Evolutionary conservation across 2,797 vertebrate genomes (phyloP).

Genomic region (Glossophaga mutica): DNA sequence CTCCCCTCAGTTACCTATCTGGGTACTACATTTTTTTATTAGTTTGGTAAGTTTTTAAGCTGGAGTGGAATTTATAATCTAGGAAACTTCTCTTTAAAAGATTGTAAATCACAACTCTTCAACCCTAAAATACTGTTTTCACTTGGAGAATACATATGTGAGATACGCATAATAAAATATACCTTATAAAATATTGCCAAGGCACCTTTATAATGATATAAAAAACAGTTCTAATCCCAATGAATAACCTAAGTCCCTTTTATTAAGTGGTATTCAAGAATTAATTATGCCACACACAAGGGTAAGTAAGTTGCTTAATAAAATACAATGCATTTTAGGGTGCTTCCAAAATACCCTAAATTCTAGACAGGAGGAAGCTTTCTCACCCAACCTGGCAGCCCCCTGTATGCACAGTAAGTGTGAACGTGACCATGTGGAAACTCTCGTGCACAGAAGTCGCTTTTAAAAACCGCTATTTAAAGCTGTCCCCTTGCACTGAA

Average conservation of each 20-base stretch:
- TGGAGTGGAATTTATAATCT: conserved; percentile 12
- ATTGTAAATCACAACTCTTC: neutral
- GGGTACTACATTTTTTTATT: neutral
- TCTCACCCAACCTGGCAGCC: accelerated
- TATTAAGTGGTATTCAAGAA: neutral
- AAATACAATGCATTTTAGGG: accelerated
- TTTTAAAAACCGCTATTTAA: neutral
- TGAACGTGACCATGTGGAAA: accelerated
- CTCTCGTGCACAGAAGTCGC: accelerated
- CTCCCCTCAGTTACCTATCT: neutral
- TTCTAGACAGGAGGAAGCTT: neutral
- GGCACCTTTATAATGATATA: neutral
- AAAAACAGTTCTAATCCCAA: neutral
- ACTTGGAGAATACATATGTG: neutral
- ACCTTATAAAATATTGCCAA: neutral
- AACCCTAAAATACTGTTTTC: neutral
- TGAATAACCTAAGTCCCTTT: neutral
- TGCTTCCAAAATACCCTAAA: no score
- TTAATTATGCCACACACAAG: neutral
- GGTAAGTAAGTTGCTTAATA: accelerated
- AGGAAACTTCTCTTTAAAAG: neutral
- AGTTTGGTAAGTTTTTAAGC: neutral
- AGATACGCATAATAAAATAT: neutral
- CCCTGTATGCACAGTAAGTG: no score
- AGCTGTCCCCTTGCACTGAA: accelerated